Base-by-base conservation (phyloP, 2,797 vertebrate species). In the Etheostoma perlongum region DNA sequence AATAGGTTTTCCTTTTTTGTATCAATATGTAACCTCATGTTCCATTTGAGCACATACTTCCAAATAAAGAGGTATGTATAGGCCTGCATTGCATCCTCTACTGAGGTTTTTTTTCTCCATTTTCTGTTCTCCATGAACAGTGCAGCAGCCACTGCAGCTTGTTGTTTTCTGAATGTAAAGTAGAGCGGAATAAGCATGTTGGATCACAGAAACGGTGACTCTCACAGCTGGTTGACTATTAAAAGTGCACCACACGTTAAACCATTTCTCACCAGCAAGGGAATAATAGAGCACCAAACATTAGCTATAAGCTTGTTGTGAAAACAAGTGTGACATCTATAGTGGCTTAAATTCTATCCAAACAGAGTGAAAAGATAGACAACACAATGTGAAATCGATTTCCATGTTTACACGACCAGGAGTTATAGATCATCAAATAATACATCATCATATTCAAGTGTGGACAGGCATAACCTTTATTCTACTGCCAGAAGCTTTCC, bases 391-490 rank as follows among this genome's bases (percentile, higher is more conserved):
- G 40, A 66, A 63, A 83, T 76, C 4, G 16, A 70, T 57, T 78
- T 76, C 2, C 23, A 25, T 47, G 76, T 69, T 27, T 44, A 72
- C 21, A 53, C 1, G 16, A 53, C n/a, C 33, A 58, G 36, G 18
- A 72, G 36, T 83, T 68, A 70, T 71, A 58, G 71, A 81, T 87
- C 3, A 88, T 82, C 48, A 57, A 67, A 84, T 80, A 44, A 75
- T 23, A 58, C 53, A 74, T 79, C 48, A 74, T 83, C 60, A 72
- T 85, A 57, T 70, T 76, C 9, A 52, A 49, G 72, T 42, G 84
- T 67, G 73, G 87, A 91, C 82, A 87, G 66, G 77, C 19, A 30
- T 87, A 81, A 91, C 90, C 87, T 92, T 86, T 91, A 65, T 69
- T 71, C 68, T 66, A 77, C 71, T 67, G 84, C 77, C 74, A 85